Conservation (phyloP, 2,797 vertebrate genomes). For the Eleutherodactylus coqui region DNA sequence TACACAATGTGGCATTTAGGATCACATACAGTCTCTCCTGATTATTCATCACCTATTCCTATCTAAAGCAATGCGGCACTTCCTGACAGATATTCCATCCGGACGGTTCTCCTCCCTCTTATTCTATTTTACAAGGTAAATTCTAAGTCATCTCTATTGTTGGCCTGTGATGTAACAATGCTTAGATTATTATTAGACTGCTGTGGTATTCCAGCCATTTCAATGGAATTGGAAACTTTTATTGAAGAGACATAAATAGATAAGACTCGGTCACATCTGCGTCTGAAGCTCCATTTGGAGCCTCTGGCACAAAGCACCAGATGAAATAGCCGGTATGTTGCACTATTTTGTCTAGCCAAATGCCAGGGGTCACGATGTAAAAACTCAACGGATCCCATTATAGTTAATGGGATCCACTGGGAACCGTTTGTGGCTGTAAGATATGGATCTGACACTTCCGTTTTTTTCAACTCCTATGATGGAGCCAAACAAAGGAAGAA, state of each 20-base stretch:
- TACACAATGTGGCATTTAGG: constrained; percentile 2
- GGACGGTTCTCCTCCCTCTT: background rate
- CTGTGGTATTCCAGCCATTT: background rate
- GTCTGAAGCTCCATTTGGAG: no score
- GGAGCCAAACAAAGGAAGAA: no score
- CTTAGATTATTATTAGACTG: background rate
- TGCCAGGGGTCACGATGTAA: no score
- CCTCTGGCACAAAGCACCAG: no score
- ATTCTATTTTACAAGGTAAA: constrained; percentile 14
- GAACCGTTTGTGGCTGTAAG: no score
- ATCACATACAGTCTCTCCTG: constrained; percentile 14
- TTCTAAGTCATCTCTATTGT: constrained; percentile 3
- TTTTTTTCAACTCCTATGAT: no score
- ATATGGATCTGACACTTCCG: no score
- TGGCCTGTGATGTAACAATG: background rate
- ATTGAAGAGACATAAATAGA: background rate
- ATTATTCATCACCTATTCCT: constrained; percentile 44
- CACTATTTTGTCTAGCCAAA: no score
- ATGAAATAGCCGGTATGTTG: no score
- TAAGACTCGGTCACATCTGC: no score
- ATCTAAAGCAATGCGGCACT: background rate
- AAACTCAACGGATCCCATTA: no score
- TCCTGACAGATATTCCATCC: background rate
- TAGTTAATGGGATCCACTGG: no score
- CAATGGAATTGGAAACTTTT: background rate